Conservation (phyloP, 1,140 invertebrate species). For the Antheraea pernyi region DNA sequence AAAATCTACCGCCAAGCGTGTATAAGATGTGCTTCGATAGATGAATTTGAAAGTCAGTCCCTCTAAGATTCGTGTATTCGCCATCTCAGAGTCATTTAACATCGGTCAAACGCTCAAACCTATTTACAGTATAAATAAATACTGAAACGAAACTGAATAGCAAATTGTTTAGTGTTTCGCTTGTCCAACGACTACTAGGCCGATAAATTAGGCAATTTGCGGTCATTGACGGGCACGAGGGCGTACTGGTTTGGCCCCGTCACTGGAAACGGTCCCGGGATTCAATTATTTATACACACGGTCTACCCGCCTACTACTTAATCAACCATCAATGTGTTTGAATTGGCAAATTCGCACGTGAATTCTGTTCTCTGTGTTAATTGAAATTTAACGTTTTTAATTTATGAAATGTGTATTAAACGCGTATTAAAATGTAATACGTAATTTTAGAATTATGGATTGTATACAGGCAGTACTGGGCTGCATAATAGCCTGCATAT, state of each 20-base stretch:
- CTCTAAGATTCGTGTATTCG: too few relatives aligned
- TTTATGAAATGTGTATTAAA: too few relatives aligned
- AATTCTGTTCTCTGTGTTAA: neutral
- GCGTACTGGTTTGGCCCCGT: neutral
- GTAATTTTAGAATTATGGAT: too few relatives aligned
- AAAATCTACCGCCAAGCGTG: too few relatives aligned
- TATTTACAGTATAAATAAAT: neutral
- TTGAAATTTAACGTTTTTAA: too few relatives aligned
- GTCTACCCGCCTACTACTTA: conserved; percentile 31
- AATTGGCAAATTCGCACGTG: conserved; percentile 16
- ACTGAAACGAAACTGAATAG: neutral
- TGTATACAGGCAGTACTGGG: too few relatives aligned
- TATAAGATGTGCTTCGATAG: too few relatives aligned
- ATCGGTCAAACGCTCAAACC: too few relatives aligned
- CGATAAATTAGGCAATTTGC: conserved; percentile 54
- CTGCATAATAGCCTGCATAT: too few relatives aligned
- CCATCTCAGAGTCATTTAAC: too few relatives aligned
- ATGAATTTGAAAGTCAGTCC: too few relatives aligned
- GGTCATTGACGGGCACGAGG: conserved; percentile 17
- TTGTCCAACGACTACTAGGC: conserved; percentile 18
- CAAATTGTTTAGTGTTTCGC: neutral
- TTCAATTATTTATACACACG: conserved; percentile 47
- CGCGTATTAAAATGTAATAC: too few relatives aligned
- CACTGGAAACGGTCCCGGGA: conserved; percentile 17
- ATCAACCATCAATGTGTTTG: conserved; percentile 42